A percentile compares a stretch with the other conserved stretches of the same genome.
phyloP scores from a whole-genome alignment of 2,797 vertebrate genomes.

The Poecilia wingei region DNA sequence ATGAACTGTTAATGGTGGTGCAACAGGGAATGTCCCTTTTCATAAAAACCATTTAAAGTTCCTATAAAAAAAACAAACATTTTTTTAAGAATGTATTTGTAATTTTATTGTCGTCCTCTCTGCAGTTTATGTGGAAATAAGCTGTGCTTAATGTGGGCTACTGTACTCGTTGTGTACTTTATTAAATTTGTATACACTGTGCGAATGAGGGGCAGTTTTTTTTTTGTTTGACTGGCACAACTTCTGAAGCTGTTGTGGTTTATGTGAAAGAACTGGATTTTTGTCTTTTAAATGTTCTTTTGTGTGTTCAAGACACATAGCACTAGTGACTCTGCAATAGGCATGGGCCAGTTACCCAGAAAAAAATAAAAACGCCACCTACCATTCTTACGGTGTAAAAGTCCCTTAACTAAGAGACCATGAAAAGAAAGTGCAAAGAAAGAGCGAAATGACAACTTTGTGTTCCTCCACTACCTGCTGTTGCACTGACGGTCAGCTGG shows the following conservation, averaged over 20 bases:
- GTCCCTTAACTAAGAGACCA: not conserved
- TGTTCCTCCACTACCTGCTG: not conserved
- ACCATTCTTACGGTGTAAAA: not conserved
- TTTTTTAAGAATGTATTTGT: constrained; percentile 99
- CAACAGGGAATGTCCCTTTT: constrained; percentile 89
- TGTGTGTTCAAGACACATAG: constrained; percentile 55
- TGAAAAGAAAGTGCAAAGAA: not conserved
- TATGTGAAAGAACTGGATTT: constrained; percentile 54
- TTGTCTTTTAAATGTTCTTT: constrained; percentile 58
- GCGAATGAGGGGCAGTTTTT: constrained; percentile 91
- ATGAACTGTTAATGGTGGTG: constrained; percentile 88
- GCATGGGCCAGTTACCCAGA: constrained; percentile 13
- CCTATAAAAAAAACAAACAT: constrained; percentile 81
- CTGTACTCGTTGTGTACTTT: constrained; percentile 96
- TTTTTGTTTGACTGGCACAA: constrained; percentile 80
- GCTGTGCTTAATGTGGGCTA: constrained; percentile 99
- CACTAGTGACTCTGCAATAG: constrained; percentile 37
- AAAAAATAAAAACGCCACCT: not conserved
- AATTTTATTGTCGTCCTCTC: constrained; percentile 96
- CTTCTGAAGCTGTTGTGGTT: constrained; percentile 57
- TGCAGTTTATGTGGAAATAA: constrained; percentile 98
- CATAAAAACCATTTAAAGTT: constrained; percentile 91
- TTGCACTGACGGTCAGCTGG: not conserved
- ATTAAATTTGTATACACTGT: constrained; percentile 99
- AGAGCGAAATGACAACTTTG: not conserved